Evolutionary conservation across 2,113 vertebrate genomes (phyloP).

Genomic region (Eublepharis macularius): DNA sequence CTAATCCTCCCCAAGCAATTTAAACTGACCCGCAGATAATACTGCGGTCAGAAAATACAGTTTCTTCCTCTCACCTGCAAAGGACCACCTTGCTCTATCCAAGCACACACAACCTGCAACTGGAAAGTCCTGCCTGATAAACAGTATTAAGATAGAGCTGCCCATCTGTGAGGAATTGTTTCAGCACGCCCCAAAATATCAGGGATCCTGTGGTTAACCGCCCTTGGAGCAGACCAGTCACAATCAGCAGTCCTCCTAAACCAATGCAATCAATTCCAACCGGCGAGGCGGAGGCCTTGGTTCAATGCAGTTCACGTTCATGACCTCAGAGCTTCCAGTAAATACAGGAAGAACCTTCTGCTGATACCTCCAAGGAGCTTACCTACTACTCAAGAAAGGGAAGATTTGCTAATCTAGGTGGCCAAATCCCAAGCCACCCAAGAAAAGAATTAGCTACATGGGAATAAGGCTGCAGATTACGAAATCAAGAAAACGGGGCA

Average conservation of each 20-base stretch:
- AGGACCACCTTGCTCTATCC: neutral
- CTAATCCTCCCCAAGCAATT: neutral
- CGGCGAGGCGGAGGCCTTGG: neutral
- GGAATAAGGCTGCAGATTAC: neutral
- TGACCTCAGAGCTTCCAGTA: neutral
- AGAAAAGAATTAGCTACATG: conserved; percentile 42
- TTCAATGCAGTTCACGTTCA: neutral
- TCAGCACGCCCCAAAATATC: neutral
- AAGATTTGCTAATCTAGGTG: conserved; percentile 52
- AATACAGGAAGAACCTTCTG: conserved; percentile 25
- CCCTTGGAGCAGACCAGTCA: neutral
- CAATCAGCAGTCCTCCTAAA: too few species aligned
- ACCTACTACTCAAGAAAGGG: conserved; percentile 16
- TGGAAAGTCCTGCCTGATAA: neutral
- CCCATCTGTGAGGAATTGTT: neutral
- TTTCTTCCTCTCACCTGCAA: neutral
- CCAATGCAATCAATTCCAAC: neutral
- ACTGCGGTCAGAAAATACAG: too few species aligned
- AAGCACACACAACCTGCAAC: neutral
- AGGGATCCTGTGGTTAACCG: neutral
- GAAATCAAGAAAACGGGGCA: conserved; percentile 7
- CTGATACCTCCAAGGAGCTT: conserved; percentile 52
- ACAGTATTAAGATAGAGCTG: neutral
- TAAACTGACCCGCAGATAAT: too few species aligned
- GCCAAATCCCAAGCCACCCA: conserved; percentile 59